Conservation (phyloP, 2,797 vertebrate species). For the Remorina albescens region DNA sequence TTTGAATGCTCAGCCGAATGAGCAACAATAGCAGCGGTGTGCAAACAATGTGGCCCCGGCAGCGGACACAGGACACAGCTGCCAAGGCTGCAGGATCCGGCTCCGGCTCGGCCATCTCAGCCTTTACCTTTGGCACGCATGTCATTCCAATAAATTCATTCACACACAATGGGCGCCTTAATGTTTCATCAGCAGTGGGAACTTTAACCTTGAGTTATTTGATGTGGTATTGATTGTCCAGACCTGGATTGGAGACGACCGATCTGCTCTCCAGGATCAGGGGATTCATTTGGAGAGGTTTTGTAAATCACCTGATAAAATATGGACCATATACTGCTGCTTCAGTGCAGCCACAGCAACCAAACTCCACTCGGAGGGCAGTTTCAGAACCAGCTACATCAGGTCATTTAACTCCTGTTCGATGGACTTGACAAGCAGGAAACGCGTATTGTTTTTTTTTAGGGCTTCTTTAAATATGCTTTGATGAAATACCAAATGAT, state of each 20-base stretch:
- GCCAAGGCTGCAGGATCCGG: conserved; percentile 63
- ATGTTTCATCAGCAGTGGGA: conserved; percentile 12
- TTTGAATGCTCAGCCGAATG: conserved; percentile 87
- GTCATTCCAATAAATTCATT: conserved; percentile 38
- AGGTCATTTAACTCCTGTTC: conserved; percentile 4
- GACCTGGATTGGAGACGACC: background rate
- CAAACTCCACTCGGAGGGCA: conserved; percentile 5
- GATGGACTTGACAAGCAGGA: background rate
- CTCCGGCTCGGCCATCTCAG: conserved; percentile 34
- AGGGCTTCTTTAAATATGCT: too few species aligned
- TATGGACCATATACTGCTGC: conserved; percentile 1
- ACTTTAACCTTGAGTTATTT: conserved; percentile 15
- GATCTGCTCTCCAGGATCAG: conserved; percentile 16
- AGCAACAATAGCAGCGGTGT: conserved; percentile 81
- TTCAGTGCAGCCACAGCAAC: background rate
- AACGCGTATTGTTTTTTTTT: too few species aligned
- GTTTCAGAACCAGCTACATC: conserved; percentile 11
- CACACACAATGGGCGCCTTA: background rate
- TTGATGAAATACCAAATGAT: too few species aligned
- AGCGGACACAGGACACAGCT: conserved; percentile 75
- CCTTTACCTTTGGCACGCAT: conserved; percentile 66
- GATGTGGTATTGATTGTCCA: background rate
- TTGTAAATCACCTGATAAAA: conserved; percentile 14
- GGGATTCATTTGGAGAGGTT: conserved; percentile 26
- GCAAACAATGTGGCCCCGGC: conserved; percentile 81